These are phyloP conservation scores for Podilymbus podiceps DNA, from an alignment of 2,113 vertebrate species.

Conservation along the genomic window DNA sequence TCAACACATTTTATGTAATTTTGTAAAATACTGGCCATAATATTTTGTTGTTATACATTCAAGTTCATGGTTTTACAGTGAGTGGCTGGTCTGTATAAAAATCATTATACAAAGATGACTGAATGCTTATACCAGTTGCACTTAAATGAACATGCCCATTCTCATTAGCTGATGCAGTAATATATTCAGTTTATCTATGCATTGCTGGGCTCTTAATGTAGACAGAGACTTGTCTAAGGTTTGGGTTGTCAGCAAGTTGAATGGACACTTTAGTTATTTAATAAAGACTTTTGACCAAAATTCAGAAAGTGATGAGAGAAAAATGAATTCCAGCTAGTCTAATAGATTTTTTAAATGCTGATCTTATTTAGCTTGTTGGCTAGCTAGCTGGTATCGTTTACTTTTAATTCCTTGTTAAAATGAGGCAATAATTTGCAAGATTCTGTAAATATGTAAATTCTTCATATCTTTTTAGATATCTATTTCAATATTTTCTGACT, in stretches of 20 bases:
- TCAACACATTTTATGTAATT: slow-evolving; percentile 63
- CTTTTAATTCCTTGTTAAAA: slow-evolving; percentile 88
- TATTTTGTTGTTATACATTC: slow-evolving; percentile 58
- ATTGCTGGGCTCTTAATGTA: slow-evolving; percentile 86
- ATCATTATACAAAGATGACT: slow-evolving; percentile 71
- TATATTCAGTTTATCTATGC: slow-evolving; percentile 93
- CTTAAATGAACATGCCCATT: slow-evolving; percentile 79
- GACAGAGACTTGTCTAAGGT: slow-evolving; percentile 80
- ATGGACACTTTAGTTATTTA: slow-evolving; percentile 82
- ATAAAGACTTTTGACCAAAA: slow-evolving; percentile 82
- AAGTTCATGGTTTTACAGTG: slow-evolving; percentile 73
- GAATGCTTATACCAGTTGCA: slow-evolving; percentile 83
- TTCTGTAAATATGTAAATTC: slow-evolving; percentile 94
- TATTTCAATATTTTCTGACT: slow-evolving; percentile 84
- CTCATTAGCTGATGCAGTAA: slow-evolving; percentile 86
- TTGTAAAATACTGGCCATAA: slow-evolving; percentile 71
- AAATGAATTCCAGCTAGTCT: slow-evolving; percentile 73
- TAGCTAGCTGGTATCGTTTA: slow-evolving; percentile 81
- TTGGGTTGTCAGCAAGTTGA: slow-evolving; percentile 83
- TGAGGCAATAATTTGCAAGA: slow-evolving; percentile 96
- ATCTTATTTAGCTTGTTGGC: slow-evolving; percentile 84
- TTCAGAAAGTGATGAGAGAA: slow-evolving; percentile 77
- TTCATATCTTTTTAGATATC: slow-evolving; percentile 79
- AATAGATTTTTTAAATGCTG: slow-evolving; percentile 78
- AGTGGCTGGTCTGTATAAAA: slow-evolving; percentile 74